Percentiles rank a stretch among this genome's conserved stretches.
These are phyloP conservation scores for Columba guinea DNA, from an alignment of 2,797 vertebrate species.

Conservation along the genomic window DNA sequence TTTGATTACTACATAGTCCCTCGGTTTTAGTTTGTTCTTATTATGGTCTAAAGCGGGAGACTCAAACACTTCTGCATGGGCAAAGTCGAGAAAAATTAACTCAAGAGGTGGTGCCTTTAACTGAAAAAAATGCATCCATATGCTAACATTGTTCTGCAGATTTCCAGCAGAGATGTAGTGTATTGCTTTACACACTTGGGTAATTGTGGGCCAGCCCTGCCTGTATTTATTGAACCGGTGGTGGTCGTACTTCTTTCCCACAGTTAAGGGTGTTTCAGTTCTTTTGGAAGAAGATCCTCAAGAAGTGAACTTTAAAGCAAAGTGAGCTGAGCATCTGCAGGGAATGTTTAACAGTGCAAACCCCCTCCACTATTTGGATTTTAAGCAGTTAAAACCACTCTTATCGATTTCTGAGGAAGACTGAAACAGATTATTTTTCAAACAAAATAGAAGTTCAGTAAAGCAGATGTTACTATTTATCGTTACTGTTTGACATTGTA, in stretches of 20 bases:
- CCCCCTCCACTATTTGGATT: not conserved
- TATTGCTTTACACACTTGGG: not conserved
- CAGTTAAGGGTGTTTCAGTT: not conserved
- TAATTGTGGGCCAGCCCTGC: not conserved
- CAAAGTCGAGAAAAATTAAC: not conserved
- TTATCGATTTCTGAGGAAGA: not conserved
- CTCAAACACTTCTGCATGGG: not conserved
- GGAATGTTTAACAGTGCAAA: not conserved
- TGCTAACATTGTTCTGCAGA: not conserved
- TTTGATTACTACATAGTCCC: not conserved
- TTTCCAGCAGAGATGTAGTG: not conserved
- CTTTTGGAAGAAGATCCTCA: not conserved
- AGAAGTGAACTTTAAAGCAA: not conserved
- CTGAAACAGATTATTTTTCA: not conserved
- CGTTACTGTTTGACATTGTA: not conserved
- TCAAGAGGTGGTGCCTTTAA: not conserved
- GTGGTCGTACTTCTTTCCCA: rapidly evolving
- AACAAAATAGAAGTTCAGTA: not conserved
- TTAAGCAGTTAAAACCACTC: not conserved
- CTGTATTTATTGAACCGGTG: not conserved
- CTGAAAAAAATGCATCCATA: rapidly evolving
- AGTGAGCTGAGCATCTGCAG: not conserved
- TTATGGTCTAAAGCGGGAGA: not conserved
- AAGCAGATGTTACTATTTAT: conserved; percentile 50
- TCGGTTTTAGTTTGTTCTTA: not conserved